phyloP scores from a whole-genome alignment of 2,888 invertebrate species.

The Flexamia atlantica region DNA sequence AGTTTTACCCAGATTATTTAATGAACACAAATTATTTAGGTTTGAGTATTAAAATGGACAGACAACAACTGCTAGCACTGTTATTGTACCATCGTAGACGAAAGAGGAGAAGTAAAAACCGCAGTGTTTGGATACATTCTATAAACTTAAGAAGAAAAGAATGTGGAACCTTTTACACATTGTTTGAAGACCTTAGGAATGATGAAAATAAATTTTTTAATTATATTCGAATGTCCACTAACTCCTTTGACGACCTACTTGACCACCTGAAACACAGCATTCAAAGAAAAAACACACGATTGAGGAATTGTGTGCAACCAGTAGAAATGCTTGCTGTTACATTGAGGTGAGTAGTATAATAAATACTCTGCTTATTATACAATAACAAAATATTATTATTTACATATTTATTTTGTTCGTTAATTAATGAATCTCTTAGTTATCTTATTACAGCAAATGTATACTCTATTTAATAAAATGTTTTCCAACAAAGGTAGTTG shows the following conservation, averaged over 20 bases:
- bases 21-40: slow-evolving; percentile 1
- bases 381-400: slow-evolving; percentile 8
- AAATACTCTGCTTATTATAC: slow-evolving; percentile 10
- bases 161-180: slow-evolving; percentile 7
- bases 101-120: slow-evolving; percentile 9
- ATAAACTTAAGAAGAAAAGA: slow-evolving; percentile 27
- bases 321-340: slow-evolving; percentile 35
- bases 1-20: too few relatives aligned
- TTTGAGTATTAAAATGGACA: background rate
- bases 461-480: slow-evolving; percentile 19
- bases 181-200: slow-evolving; percentile 31
- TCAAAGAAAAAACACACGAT: slow-evolving; percentile 7
- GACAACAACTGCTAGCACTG: background rate
- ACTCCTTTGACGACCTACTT: slow-evolving; percentile 33
- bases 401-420: slow-evolving; percentile 1
- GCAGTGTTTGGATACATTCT: slow-evolving; percentile 11
- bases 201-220: slow-evolving; percentile 3
- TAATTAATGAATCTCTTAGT: slow-evolving; percentile 19
- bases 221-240: slow-evolving; percentile 26
- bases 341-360: slow-evolving; percentile 26
- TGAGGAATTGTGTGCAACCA: slow-evolving; percentile 25
- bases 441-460: slow-evolving; percentile 21
- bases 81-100: slow-evolving; percentile 1
- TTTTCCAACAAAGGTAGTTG: slow-evolving; percentile 33
- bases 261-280: background rate